These are phyloP conservation scores for Blastomussa wellsi DNA, from an alignment of 92 coral and sea anemone genomes.

Conservation along the genomic window DNA sequence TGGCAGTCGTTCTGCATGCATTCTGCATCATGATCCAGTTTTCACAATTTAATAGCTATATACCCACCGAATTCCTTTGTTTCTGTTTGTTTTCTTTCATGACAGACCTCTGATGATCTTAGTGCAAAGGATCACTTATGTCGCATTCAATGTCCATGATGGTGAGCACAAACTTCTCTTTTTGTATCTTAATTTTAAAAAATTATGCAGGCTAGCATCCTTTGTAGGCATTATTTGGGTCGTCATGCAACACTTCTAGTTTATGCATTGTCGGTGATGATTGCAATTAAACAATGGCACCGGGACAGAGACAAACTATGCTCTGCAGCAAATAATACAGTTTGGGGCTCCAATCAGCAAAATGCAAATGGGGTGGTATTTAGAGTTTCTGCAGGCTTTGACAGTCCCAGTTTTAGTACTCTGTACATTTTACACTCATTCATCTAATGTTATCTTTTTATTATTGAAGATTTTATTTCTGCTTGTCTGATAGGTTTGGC, in stretches of 20 bases:
- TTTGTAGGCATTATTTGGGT: background rate
- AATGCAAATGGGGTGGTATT: too few relatives aligned
- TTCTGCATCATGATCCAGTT: background rate
- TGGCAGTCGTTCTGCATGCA: too few relatives aligned
- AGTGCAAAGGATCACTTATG: constrained; percentile 81
- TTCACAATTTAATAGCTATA: background rate
- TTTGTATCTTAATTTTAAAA: background rate
- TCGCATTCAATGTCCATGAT: constrained; percentile 91
- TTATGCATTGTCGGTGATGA: too few relatives aligned
- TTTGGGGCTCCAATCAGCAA: background rate
- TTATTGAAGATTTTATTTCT: background rate
- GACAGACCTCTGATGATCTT: constrained; percentile 88
- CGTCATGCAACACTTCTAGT: background rate
- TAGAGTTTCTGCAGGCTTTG: too few relatives aligned
- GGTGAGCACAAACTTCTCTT: constrained; percentile 50
- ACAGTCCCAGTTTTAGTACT: background rate
- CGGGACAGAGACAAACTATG: too few relatives aligned
- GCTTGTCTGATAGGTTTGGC: constrained; percentile 52
- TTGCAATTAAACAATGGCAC: too few relatives aligned
- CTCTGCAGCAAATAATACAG: background rate
- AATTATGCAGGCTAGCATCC: too few relatives aligned
- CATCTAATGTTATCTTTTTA: background rate
- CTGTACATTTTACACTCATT: background rate
- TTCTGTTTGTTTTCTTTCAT: background rate
- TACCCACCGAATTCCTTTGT: background rate